Percentiles rank a stretch among this genome's conserved stretches.
phyloP scores from a whole-genome alignment of 2,888 invertebrate genomes.

The Magallana nippona region DNA sequence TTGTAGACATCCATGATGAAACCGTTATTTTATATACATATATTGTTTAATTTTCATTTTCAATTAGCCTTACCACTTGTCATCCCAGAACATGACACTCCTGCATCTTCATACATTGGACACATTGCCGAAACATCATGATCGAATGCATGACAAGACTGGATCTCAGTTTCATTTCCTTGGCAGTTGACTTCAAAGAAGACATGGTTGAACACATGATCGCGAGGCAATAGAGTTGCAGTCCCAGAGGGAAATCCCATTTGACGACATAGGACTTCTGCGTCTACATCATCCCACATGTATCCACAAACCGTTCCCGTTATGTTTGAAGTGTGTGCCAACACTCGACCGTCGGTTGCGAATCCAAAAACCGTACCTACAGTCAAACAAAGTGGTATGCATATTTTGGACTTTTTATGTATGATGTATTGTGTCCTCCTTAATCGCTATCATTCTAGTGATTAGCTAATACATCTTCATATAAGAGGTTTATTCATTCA shows the following conservation, averaged over 20 bases:
- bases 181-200: conserved; percentile 1
- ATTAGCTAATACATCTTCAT: too few species aligned
- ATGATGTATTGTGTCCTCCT: too few species aligned
- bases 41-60: too few species aligned
- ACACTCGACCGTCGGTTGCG: too few species aligned
- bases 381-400: too few species aligned
- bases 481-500: too few species aligned
- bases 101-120: conserved; percentile 29
- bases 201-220: neutral
- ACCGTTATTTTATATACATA: too few species aligned
- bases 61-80: neutral
- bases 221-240: neutral
- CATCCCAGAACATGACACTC: neutral
- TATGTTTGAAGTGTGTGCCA: neutral
- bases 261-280: conserved; percentile 35
- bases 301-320: conserved; percentile 32
- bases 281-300: conserved; percentile 40
- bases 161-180: neutral
- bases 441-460: too few species aligned
- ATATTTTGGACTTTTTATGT: too few species aligned
- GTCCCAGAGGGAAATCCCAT: conserved; percentile 10
- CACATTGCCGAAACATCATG: conserved; percentile 17
- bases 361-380: too few species aligned
- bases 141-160: neutral
- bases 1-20: too few species aligned